Base-by-base conservation (phyloP, 1,140 invertebrate species). In the Coelopa frigida region DNA sequence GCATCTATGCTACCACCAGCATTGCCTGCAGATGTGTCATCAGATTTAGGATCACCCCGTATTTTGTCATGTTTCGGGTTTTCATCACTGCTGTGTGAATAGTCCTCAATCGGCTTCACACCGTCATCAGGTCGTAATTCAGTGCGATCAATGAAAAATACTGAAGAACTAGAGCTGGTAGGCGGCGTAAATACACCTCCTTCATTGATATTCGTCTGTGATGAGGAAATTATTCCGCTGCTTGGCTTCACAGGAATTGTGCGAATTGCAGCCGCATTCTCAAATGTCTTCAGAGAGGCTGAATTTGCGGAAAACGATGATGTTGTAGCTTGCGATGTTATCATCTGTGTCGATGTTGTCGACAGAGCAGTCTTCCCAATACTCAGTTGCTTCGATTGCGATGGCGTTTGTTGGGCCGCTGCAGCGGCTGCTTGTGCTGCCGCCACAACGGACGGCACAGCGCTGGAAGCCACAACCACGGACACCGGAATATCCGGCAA, bases 401-500 rank as follows among this genome's bases (percentile, higher is more conserved):
- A n/a, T n/a, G n/a, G n/a, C n/a, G n/a, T n/a, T 27, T 38, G 20
- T 12, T 10, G 5, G 24, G 32, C n/a, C 8, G 48, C 48, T 27
- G 43, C 48, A 24, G 48, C 48, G 17, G 48, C 48, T 11, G 49
- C 49, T 17, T 46, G 31, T 7, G 49, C 49, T 3, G 54, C 36
- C 7, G 58, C 49, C 38, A 46, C 36, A 24, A 52, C 39, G 4
- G 50, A 48, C 7, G 51, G 49, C 24, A 57, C 47, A 0, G 56
- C 38, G 7, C 46, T 32, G 0, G 57, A 51, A 0, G 56, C 56
- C 10, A 66, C 54, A 12, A 66, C 62, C 17, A 66, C 59, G 0
- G 62, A 62, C 18, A 56, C 58, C 22, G 62, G 62, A 2, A 66
- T 66, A 12, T 66, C 62, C 6, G 62, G 62, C 20, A 66, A 21